A percentile compares a stretch with the other conserved stretches of the same genome.
phyloP scores from a whole-genome alignment of 2,888 invertebrate genomes.

The Aplocera efformata region DNA sequence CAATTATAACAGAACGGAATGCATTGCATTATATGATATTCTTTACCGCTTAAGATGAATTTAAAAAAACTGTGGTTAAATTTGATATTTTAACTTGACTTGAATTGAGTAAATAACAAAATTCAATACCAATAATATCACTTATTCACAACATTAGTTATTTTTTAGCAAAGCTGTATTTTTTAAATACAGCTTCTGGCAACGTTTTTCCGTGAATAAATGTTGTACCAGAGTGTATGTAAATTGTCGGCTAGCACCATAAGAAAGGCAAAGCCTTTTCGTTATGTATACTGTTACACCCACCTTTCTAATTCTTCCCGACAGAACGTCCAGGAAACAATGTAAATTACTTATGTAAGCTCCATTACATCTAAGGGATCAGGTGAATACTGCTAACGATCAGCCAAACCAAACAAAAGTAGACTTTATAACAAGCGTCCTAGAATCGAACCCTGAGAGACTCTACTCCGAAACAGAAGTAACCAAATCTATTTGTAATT shows the following conservation, averaged over 20 bases:
- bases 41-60: too few relatives aligned
- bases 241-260: too few relatives aligned
- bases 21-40: too few relatives aligned
- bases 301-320: slow-evolving; percentile 48
- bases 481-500: slow-evolving; percentile 31
- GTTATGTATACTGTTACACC: slow-evolving; percentile 40
- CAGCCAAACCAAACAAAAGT: slow-evolving; percentile 33
- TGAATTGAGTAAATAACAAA: too few relatives aligned
- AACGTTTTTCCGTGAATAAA: too few relatives aligned
- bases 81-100: too few relatives aligned
- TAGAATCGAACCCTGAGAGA: slow-evolving; percentile 36
- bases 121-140: too few relatives aligned
- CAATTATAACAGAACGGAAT: not conserved
- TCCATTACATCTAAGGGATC: slow-evolving; percentile 43
- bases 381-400: slow-evolving; percentile 42
- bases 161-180: too few relatives aligned
- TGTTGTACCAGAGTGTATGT: too few relatives aligned
- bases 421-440: slow-evolving; percentile 32
- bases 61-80: too few relatives aligned
- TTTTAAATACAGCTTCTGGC: too few relatives aligned
- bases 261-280: slow-evolving; percentile 3
- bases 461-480: slow-evolving; percentile 31
- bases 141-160: too few relatives aligned
- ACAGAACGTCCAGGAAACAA: slow-evolving; percentile 45
- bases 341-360: slow-evolving; percentile 53